Base-by-base conservation (phyloP, 2,888 invertebrate genomes). In the Pharmacophagus antenor region DNA sequence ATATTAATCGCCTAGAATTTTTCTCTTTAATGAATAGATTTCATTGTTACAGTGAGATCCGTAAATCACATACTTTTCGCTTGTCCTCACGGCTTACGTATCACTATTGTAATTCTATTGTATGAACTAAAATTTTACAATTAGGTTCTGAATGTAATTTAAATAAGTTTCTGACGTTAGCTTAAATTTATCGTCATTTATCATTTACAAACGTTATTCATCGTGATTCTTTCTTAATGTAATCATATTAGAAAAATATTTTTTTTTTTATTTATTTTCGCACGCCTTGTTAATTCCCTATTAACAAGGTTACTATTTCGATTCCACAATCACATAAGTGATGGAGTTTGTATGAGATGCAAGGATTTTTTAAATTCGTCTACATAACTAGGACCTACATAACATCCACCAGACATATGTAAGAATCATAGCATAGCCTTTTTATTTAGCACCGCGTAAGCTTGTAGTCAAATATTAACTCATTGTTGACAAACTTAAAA, bases 1-100 rank as follows among this genome's bases (percentile, higher is more conserved):
- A 10, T 3, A 47, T 22, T 47, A 10, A 4, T 42, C 41, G 42
- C 27, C 18, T 18, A 27, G 17, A 25, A 54, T 54, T 44, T 17
- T 27, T 50, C 27, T 56, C 23, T 22, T 44, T n/a, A 42, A 42
- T 44, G 41, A 56, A 56, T 56, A 37, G 48, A 56, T 25, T 56
- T 49, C 21, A 27, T 47, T 42, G n/a, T 56, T 25, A 37, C 37
- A 50, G n/a, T 18, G 31, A 56, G 27, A 23, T 56, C 18, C 22
- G 10, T 56, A 48, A 48, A 41, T 27, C 41, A 56, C 49, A 56
- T 50, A 56, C 18, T 56, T 50, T 42, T 41, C 25, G 8, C 18
- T 23, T 49, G 56, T 42, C 25, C 25, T 50, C 50, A 56, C 15
- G n/a, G 20, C 41, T 56, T 21, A 50, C 50, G 37, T 31, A 15